A percentile compares a stretch with the other conserved stretches of the same genome.
Conservation (phyloP, 2,888 invertebrate species). For the Sussaba pulchella region DNA sequence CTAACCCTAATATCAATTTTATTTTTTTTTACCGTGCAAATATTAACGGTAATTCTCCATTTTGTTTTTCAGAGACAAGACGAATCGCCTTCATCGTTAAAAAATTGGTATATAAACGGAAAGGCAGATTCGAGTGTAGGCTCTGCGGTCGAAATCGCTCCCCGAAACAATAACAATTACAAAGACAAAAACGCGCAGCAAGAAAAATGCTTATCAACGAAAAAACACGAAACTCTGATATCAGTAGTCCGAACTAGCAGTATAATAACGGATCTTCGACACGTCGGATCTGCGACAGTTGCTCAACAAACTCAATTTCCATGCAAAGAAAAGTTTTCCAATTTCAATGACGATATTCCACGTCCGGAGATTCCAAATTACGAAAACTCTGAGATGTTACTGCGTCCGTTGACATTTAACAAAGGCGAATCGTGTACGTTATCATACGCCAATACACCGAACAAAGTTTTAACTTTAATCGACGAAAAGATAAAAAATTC, state of each 20-base stretch:
- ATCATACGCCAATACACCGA: neutral
- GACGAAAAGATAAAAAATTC: conserved; percentile 7
- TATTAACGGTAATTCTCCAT: conserved; percentile 1
- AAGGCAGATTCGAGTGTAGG: conserved; percentile 70
- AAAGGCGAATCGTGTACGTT: conserved; percentile 13
- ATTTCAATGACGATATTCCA: conserved; percentile 12
- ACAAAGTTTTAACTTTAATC: neutral
- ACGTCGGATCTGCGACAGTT: neutral
- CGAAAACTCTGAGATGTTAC: conserved; percentile 14
- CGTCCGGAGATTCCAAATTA: conserved; percentile 12
- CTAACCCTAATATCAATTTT: neutral
- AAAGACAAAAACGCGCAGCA: conserved; percentile 3
- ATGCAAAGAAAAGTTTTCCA: conserved; percentile 23
- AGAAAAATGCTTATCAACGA: neutral
- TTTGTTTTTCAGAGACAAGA: conserved; percentile 79
- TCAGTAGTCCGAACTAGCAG: neutral
- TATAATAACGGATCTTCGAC: neutral
- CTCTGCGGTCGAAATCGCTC: conserved; percentile 76
- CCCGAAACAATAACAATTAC: conserved; percentile 73
- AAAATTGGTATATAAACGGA: conserved; percentile 67
- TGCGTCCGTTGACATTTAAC: neutral
- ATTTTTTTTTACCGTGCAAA: no score
- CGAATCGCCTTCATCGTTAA: conserved; percentile 74
- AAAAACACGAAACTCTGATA: neutral
- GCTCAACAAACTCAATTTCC: neutral